A percentile compares a stretch with the other conserved stretches of the same genome.
Evolutionary conservation across 2,888 invertebrate species (phyloP).

Genomic region (Xestoiulus laeticollis): DNA sequence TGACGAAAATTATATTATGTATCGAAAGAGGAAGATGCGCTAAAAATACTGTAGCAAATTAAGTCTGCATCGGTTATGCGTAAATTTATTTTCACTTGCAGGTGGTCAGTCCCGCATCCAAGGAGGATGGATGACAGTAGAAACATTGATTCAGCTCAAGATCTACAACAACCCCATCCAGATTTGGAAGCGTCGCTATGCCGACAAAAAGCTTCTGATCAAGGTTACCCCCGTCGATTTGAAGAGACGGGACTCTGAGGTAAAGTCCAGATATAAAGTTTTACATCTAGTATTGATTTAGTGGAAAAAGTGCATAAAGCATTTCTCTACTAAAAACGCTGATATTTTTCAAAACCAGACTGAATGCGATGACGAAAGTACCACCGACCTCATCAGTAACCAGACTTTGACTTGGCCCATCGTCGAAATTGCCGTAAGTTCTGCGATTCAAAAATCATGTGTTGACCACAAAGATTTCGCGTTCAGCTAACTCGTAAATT

Average conservation of each 20-base stretch:
- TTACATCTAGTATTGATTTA: neutral
- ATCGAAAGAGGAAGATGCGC: no score
- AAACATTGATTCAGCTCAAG: constrained; percentile 85
- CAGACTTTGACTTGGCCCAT: constrained; percentile 59
- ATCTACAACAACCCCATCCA: constrained; percentile 78
- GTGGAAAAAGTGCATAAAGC: neutral
- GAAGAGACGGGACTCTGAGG: neutral
- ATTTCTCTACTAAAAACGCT: neutral
- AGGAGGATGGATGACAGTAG: constrained; percentile 84
- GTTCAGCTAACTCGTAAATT: neutral
- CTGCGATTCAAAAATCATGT: neutral
- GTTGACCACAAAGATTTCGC: neutral
- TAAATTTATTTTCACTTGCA: neutral
- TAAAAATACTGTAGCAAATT: no score
- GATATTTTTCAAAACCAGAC: constrained; percentile 53
- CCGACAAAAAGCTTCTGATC: constrained; percentile 67
- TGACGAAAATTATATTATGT: no score
- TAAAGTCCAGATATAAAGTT: no score
- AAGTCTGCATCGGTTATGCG: no score
- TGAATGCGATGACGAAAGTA: constrained; percentile 58
- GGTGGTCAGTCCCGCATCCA: constrained; percentile 70
- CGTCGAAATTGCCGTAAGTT: constrained; percentile 68
- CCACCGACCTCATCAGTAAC: neutral
- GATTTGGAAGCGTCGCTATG: constrained; percentile 70
- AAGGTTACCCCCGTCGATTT: constrained; percentile 76